A percentile compares a stretch with the other conserved stretches of the same genome.
These are phyloP conservation scores for Eonycteris spelaea DNA, from an alignment of 2,113 vertebrate genomes.

Conservation along the genomic window DNA sequence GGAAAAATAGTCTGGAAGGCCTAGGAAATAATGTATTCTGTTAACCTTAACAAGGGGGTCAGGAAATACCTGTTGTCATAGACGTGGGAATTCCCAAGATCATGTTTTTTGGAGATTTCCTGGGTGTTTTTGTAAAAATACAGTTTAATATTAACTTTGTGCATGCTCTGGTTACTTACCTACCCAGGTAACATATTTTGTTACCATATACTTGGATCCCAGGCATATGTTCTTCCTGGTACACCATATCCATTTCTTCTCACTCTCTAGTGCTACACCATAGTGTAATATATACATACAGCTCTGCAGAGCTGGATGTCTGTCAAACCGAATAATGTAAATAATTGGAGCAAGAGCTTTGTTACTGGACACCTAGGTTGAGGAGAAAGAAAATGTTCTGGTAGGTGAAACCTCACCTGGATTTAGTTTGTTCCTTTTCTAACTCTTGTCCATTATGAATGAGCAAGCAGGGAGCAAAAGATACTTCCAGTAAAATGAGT, in stretches of 20 bases:
- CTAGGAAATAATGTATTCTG: not conserved
- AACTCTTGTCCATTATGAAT: not conserved
- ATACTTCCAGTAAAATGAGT: not conserved
- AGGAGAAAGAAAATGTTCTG: not conserved
- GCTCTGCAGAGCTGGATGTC: not conserved
- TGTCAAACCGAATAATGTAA: not conserved
- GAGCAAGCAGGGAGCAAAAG: not conserved
- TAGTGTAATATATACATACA: too few species aligned
- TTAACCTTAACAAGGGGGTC: not conserved
- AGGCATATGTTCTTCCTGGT: not conserved
- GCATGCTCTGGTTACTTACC: not conserved
- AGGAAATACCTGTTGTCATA: not conserved
- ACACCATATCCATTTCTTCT: not conserved
- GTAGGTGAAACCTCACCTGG: not conserved
- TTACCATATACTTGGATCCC: not conserved
- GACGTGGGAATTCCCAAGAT: not conserved
- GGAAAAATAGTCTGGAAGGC: not conserved
- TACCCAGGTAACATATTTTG: not conserved
- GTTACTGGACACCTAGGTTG: not conserved
- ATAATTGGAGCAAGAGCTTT: not conserved
- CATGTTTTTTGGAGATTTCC: not conserved
- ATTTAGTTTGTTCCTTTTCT: not conserved
- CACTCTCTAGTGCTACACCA: rapidly evolving
- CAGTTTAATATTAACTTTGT: not conserved
- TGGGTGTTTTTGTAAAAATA: not conserved